A percentile compares a stretch with the other conserved stretches of the same genome.
Conservation (phyloP, 2,797 vertebrate genomes). For the Melanotaenia boesemani region DNA sequence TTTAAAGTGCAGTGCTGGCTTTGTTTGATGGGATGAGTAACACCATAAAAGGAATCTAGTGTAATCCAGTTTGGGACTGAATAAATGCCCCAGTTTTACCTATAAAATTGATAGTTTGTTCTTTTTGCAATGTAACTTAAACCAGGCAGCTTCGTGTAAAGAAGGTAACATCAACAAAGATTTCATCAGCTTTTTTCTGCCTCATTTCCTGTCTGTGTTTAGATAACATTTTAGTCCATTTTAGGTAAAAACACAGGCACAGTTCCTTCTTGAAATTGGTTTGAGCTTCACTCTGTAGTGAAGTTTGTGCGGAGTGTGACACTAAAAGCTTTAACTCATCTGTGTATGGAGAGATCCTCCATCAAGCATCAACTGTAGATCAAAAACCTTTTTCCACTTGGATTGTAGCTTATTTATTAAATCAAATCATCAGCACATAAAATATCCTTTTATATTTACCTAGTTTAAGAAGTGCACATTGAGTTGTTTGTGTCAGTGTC, state of each 20-base stretch:
- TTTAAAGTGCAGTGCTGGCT: no score
- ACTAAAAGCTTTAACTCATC: background rate
- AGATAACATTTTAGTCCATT: conserved; percentile 10
- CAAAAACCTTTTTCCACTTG: conserved; percentile 25
- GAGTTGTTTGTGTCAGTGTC: conserved; percentile 4
- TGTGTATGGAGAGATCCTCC: no score
- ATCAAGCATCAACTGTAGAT: conserved; percentile 28
- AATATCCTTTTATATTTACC: conserved; percentile 15
- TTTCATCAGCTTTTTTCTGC: background rate
- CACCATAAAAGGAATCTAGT: background rate
- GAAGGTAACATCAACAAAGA: background rate
- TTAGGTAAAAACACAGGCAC: conserved; percentile 16
- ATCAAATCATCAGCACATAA: conserved; percentile 52
- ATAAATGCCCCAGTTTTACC: background rate
- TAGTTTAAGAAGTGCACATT: background rate
- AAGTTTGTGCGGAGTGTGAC: background rate
- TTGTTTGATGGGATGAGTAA: no score
- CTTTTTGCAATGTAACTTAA: background rate
- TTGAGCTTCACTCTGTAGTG: background rate
- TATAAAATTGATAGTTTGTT: background rate
- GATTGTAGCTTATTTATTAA: conserved; percentile 18
- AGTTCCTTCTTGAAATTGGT: background rate
- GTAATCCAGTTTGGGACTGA: background rate
- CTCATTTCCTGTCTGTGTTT: background rate
- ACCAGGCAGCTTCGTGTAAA: background rate